A percentile compares a stretch with the other conserved stretches of the same genome.
These are phyloP conservation scores for Clytia hemisphaerica DNA, from an alignment of 30 jellyfish, hydroid and myxozoan genomes.

Conservation along the genomic window DNA sequence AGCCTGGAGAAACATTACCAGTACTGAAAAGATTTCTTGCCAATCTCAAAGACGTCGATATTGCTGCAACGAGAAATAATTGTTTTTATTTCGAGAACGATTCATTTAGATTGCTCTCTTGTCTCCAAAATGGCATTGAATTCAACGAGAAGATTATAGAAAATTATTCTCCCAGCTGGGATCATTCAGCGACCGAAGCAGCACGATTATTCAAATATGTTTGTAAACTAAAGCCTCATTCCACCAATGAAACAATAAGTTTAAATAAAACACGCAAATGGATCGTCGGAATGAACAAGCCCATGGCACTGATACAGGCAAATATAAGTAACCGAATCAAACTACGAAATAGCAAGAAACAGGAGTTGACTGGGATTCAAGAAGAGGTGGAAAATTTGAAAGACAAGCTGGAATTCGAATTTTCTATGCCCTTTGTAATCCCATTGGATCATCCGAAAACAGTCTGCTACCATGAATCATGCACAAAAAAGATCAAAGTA, in stretches of 20 bases:
- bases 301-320: conserved; percentile 47
- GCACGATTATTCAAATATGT: conserved; percentile 31
- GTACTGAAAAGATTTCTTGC: conserved; percentile 20
- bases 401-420: too few relatives aligned
- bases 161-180: conserved; percentile 61
- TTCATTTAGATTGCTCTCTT: conserved; percentile 51
- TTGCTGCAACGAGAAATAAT: conserved; percentile 22
- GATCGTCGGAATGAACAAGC: conserved; percentile 45
- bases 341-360: too few relatives aligned
- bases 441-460: too few relatives aligned
- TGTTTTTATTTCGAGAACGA: conserved; percentile 57
- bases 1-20: conserved; percentile 72
- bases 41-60: conserved; percentile 34
- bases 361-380: too few relatives aligned
- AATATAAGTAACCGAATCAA: conserved; percentile 30
- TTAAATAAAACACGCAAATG: conserved; percentile 41
- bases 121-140: conserved; percentile 27
- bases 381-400: too few relatives aligned
- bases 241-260: conserved; percentile 39
- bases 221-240: conserved; percentile 31
- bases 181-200: conserved; percentile 44
- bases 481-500: too few relatives aligned
- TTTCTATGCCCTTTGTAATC: too few relatives aligned
- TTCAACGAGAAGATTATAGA: conserved; percentile 35
- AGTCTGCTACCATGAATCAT: too few relatives aligned